Evolutionary conservation across 2,113 vertebrate species (phyloP).

Genomic region (Collichthys lucidus): DNA sequence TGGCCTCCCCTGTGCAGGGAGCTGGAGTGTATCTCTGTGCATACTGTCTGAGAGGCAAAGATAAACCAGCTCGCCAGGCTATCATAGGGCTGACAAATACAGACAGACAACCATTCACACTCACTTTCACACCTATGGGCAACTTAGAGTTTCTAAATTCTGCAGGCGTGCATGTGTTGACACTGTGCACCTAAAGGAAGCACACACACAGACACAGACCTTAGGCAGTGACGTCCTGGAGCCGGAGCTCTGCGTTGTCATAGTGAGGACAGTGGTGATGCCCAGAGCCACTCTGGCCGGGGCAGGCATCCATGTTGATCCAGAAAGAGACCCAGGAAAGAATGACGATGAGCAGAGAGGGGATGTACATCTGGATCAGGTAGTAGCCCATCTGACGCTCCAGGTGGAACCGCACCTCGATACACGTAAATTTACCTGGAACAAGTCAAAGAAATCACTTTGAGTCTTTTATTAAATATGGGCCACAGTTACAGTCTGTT

Average conservation of each 20-base stretch:
- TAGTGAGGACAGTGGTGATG: slow-evolving; percentile 97
- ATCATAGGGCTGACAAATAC: not conserved
- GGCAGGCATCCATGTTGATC: slow-evolving; percentile 87
- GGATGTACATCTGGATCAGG: slow-evolving; percentile 91
- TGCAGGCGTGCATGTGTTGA: not conserved
- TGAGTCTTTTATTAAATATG: too few relatives aligned
- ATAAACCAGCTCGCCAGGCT: not conserved
- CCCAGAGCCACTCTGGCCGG: slow-evolving; percentile 96
- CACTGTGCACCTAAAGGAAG: not conserved
- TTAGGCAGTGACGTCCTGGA: slow-evolving; percentile 96
- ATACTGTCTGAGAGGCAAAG: not conserved
- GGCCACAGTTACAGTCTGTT: too few relatives aligned
- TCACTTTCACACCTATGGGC: not conserved
- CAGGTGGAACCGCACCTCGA: slow-evolving; percentile 97
- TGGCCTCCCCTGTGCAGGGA: not conserved
- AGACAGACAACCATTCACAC: not conserved
- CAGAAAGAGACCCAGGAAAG: slow-evolving; percentile 95
- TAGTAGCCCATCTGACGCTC: slow-evolving; percentile 99
- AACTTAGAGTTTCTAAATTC: not conserved
- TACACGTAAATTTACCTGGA: slow-evolving; percentile 96
- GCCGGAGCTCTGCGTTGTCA: slow-evolving; percentile 98
- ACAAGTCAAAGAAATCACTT: not conserved
- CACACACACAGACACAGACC: slow-evolving; percentile 54
- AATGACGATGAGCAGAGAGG: slow-evolving; percentile 84
- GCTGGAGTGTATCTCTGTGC: not conserved